These are phyloP conservation scores for Drosophila vallismaia DNA, from an alignment of 2,888 invertebrate species.

Conservation along the genomic window DNA sequence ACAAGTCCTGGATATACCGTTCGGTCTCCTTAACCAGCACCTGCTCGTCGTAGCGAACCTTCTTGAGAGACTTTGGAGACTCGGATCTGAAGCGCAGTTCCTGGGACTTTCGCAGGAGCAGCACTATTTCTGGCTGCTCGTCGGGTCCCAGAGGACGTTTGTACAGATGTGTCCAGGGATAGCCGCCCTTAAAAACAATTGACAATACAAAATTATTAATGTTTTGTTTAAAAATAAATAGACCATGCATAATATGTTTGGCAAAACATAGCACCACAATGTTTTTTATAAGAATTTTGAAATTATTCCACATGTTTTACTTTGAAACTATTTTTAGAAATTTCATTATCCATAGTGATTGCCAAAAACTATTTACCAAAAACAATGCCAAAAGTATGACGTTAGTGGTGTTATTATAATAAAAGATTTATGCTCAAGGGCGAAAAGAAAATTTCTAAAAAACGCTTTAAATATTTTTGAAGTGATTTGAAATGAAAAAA, in stretches of 20 bases:
- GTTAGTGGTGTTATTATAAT: not conserved
- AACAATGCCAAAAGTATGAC: slow-evolving; percentile 2
- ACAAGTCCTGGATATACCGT: slow-evolving; percentile 83
- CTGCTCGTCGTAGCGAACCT: slow-evolving; percentile 84
- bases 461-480: not conserved
- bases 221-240: not conserved
- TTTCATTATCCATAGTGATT: not conserved
- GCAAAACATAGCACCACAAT: not conserved
- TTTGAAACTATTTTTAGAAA: slow-evolving; percentile 1
- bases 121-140: slow-evolving; percentile 83
- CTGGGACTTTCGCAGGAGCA: slow-evolving; percentile 82
- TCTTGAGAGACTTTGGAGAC: slow-evolving; percentile 83
- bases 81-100: slow-evolving; percentile 82
- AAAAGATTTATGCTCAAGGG: not conserved
- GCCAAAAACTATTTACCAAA: not conserved
- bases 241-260: too few species aligned
- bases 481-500: not conserved
- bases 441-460: not conserved
- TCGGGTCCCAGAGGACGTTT: slow-evolving; percentile 86
- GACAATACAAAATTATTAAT: not conserved
- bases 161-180: slow-evolving; percentile 92
- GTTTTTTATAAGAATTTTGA: not conserved
- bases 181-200: slow-evolving; percentile 86
- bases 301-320: slow-evolving; percentile 1
- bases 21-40: slow-evolving; percentile 83